Base-by-base conservation (phyloP, 2,888 invertebrate species). In the Cecidostiba fungosa region DNA sequence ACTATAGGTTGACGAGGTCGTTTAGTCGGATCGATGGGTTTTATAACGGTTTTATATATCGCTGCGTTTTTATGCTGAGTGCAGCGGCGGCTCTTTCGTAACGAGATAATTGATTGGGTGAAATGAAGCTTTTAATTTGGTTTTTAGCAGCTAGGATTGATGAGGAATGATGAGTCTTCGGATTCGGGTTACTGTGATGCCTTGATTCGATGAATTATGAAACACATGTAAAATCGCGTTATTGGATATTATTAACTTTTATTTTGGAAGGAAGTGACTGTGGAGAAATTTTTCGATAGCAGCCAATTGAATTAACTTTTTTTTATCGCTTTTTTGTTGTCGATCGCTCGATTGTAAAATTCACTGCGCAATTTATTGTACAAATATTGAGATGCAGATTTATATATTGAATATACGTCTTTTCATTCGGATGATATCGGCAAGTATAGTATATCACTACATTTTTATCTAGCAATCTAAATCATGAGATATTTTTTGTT, bases 1-100 rank as follows among this genome's bases (percentile, higher is more conserved):
- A 66, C 66, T 66, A n/a, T n/a, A 66, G 66, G 26, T 29, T 66
- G 66, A 66, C 29, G 54, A 59, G 54, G 23, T 59, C 54, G 54
- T 59, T 59, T 23, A 59, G 54, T 0, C n/a, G 54, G 54, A n/a
- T 23, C 23, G 23, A 59, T 59, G 54, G 54, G 8, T 59, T n/a
- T 19, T 59, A 8, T n/a, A 59, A 59, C n/a, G n/a, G n/a, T 59
- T 23, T 59, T 59, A n/a, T n/a, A n/a, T n/a, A 59, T 59, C 54
- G 54, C 54, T 59, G 54, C 54, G 54, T 59, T 59, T 19, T 59
- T 59, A 6, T 43, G 54, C 54, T 2, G 54, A 43, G n/a, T n/a
- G 54, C 54, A 59, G 50, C 23, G n/a, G 54, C n/a, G 54, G 23
- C 54, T 66, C 66, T 66, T 66, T 26, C 26, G 66, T 26, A 66